Evolutionary conservation across 2,888 invertebrate genomes (phyloP), one percentile per base, ranked within the genome.

Genomic region (Stenodema calcarata): DNA sequence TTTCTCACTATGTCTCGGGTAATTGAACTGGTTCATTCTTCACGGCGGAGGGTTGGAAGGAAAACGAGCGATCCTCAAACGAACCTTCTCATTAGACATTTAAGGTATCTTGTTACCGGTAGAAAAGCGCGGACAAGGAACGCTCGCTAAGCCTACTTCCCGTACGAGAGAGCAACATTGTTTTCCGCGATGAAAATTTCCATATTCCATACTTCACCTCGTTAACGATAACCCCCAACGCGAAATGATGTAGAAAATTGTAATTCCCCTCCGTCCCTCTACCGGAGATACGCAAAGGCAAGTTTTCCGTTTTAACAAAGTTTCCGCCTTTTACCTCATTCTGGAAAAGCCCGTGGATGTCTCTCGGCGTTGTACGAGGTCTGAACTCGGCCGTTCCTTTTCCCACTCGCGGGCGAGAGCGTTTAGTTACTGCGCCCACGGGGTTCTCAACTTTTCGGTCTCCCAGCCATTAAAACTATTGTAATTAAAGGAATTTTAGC

Each of bases 381-480:
- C 16, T 28, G 18, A 41, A 41, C 35, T 30, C 41, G 30, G 35
- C 30, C 35, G 70, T 30, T 23, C 18, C 14, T 27, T 41, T 54
- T 18, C n/a, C 16, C 16, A 54, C 4, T 35, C 41, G 73, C 35
- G 35, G 27, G 30, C 27, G 23, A 27, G 41, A 14, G 30, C 35
- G 73, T 75, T 75, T 75, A 75, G 73, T 41, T 41, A 75, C 73
- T 30, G 73, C 30, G 73, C 73, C 73, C 73, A 41, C 16, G 73
- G 47, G 73, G 73, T 75, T 75, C 18, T 75, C 30, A 75, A 75
- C 73, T 75, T 75, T 75, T 41, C 62, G 73, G 62, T 62, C 62
- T 18, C 35, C 73, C 16, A 41, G n/a, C 41, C 73, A 75, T 75
- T 75, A 75, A 75, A 75, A 75, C 73, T 75, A 75, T 41, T 75